Evolutionary conservation across 2,888 invertebrate species (phyloP), one percentile per base, ranked within the genome.

Genomic region (Coelinius sp.): DNA sequence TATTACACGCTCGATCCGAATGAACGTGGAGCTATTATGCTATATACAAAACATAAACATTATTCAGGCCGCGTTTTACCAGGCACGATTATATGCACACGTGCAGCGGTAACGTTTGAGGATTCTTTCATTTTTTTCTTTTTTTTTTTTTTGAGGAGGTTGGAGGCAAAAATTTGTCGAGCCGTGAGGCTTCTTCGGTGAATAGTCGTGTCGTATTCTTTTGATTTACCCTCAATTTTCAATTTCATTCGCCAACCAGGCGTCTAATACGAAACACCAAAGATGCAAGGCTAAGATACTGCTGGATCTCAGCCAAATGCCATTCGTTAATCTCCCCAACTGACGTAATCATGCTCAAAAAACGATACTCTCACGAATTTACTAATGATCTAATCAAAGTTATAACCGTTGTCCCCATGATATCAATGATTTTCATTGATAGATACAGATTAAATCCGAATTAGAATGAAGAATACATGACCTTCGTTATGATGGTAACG

Each of bases 11-110:
- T 27, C 56, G 56, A 35, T 31, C 8, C 59, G 20, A 35, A 31
- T 56, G 27, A 56, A 56, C 56, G 56, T 56, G 14, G 8, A 56
- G 56, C 27, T 31, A 56, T 59, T 35, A 59, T 59, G 20, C 59
- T 59, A 59, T 59, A 35, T 59, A 53, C 53, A 59, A 59, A 31
- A 31, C 35, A 59, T 35, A 59, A 59, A 35, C 35, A 59, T 59
- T 59, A 59, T 59, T 17, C 35, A 35, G 59, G 59, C 59, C 59
- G 20, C 59, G 35, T 59, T 59, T 49, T 59, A 59, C 59, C 31
- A 59, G 35, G 10, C 59, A 59, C 59, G 59, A 59, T 59, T 35
- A 59, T 59, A 59, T 12, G 31, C 56, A 56, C 56, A 31, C 56
- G 56, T 56, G 56, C 31, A 56, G 56, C 56, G 46, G 46, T 7